phyloP scores from a whole-genome alignment of 2,797 vertebrate genomes.

The Bradypodion ventrale region DNA sequence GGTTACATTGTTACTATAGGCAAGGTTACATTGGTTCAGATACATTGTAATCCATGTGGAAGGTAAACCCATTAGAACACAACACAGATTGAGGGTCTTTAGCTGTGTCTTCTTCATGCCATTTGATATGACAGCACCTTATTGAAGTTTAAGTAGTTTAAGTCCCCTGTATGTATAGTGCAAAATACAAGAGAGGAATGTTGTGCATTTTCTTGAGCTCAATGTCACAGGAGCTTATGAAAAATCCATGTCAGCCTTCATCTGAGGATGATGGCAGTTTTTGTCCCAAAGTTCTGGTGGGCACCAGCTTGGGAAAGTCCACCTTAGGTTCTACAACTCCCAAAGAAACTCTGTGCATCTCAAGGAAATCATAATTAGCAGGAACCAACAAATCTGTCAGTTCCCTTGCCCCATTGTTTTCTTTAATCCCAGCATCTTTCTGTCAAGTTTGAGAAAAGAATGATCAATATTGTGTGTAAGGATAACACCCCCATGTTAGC shows the following conservation, averaged over 20 bases:
- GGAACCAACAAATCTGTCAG: neutral
- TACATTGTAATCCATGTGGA: no score
- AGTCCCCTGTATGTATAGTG: neutral
- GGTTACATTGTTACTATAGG: no score
- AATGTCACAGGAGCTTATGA: neutral
- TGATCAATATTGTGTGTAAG: no score
- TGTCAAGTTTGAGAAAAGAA: no score
- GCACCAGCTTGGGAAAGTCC: neutral
- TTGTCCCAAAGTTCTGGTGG: no score
- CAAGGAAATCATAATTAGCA: no score
- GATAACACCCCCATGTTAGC: no score
- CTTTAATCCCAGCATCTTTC: no score
- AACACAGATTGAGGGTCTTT: rapidly evolving
- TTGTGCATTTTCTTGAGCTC: neutral
- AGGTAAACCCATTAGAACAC: no score
- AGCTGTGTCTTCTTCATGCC: slow-evolving; percentile 38
- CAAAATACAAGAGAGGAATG: slow-evolving; percentile 4
- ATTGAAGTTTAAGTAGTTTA: neutral
- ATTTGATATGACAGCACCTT: slow-evolving; percentile 5
- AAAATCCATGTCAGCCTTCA: no score
- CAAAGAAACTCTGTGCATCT: neutral
- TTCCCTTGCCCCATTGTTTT: neutral
- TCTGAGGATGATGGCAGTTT: neutral
- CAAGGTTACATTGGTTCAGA: no score
- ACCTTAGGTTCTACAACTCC: neutral